A percentile compares a stretch with the other conserved stretches of the same genome.
Conservation (phyloP, 2,797 vertebrate genomes). For the Lates japonicus region DNA sequence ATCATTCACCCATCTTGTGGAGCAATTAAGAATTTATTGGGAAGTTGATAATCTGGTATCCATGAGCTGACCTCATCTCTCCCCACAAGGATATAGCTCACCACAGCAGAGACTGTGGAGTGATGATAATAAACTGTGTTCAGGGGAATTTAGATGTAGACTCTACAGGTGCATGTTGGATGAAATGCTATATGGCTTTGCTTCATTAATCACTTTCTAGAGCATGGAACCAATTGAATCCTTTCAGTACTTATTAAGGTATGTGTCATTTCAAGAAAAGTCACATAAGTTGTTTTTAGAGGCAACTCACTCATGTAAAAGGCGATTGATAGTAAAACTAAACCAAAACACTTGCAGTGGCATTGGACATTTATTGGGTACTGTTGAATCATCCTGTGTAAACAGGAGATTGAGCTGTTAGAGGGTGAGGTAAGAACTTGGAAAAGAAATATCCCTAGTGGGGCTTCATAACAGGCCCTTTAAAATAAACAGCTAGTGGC, state of each 20-base stretch:
- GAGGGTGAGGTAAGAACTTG: neutral
- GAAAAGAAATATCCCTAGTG: neutral
- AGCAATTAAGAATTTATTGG: neutral
- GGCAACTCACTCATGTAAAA: neutral
- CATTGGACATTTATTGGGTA: neutral
- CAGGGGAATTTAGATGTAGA: too few species aligned
- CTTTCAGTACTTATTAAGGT: neutral
- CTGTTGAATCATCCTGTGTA: neutral
- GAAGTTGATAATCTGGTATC: neutral
- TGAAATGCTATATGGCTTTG: too few species aligned
- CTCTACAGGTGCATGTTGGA: too few species aligned
- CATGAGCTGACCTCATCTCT: neutral
- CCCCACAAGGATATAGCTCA: neutral
- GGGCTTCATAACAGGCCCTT: neutral
- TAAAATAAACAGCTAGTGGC: conserved; percentile 14
- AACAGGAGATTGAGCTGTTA: neutral
- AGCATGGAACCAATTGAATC: neutral
- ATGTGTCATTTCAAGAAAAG: neutral
- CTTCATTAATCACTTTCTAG: neutral
- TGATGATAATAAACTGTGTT: neutral
- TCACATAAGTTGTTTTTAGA: neutral
- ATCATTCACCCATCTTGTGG: neutral
- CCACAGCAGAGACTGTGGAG: neutral
- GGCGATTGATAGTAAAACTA: neutral
- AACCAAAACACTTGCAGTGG: too few species aligned